These are phyloP conservation scores for Idaea biselata DNA, from an alignment of 2,888 invertebrate genomes.

Conservation along the genomic window DNA sequence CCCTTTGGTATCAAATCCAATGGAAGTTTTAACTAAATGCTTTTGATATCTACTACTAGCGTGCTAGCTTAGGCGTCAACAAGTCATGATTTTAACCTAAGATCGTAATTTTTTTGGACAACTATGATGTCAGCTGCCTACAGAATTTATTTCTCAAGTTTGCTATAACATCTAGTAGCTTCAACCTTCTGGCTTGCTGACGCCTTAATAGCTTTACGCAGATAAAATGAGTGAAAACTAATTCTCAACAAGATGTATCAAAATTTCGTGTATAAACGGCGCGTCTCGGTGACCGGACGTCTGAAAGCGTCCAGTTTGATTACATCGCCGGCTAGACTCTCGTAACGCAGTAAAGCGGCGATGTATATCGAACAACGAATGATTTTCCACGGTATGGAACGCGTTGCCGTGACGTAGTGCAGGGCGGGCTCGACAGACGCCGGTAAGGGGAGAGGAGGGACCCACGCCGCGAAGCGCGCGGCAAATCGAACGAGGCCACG, in stretches of 20 bases:
- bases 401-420: slow-evolving; percentile 65
- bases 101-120: neutral
- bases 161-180: slow-evolving; percentile 8
- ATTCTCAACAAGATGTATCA: slow-evolving; percentile 56
- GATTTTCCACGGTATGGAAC: slow-evolving; percentile 60
- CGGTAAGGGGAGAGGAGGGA: slow-evolving; percentile 45
- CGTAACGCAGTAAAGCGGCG: slow-evolving; percentile 39
- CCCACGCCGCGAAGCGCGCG: slow-evolving; percentile 56
- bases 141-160: neutral
- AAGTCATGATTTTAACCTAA: slow-evolving; percentile 4
- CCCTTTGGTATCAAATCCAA: slow-evolving; percentile 65
- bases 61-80: neutral
- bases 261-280: slow-evolving; percentile 47
- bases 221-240: slow-evolving; percentile 51
- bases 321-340: slow-evolving; percentile 45
- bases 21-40: slow-evolving; percentile 64
- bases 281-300: slow-evolving; percentile 42
- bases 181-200: slow-evolving; percentile 35
- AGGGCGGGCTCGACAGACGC: slow-evolving; percentile 48
- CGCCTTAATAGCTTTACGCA: slow-evolving; percentile 50
- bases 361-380: slow-evolving; percentile 57
- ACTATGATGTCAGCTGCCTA: neutral
- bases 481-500: slow-evolving; percentile 79
- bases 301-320: slow-evolving; percentile 27
- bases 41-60: slow-evolving; percentile 30